phyloP scores from a whole-genome alignment of 2,797 vertebrate genomes.

The Tenualosa ilisha region DNA sequence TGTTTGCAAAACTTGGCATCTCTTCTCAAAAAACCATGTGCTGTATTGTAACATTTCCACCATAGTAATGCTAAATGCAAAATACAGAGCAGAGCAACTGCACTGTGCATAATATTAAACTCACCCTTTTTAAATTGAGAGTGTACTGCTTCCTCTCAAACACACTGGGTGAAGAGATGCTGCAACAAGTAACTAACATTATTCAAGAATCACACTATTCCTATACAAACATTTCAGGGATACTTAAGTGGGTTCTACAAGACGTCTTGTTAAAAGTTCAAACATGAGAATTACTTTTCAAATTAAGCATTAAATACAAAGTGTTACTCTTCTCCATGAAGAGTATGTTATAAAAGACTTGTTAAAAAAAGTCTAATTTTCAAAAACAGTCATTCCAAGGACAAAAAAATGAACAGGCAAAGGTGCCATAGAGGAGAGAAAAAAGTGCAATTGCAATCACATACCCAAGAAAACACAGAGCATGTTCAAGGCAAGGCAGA shows the following conservation, averaged over 20 bases:
- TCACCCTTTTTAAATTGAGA: background rate
- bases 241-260: conserved; percentile 10
- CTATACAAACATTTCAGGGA: background rate
- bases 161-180: background rate
- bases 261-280: conserved; percentile 16
- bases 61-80: conserved; percentile 5
- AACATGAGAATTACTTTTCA: conserved; percentile 14
- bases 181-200: background rate
- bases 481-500: conserved; percentile 41
- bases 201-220: conserved; percentile 10
- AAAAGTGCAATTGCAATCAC: conserved; percentile 67
- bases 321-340: background rate
- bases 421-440: conserved; percentile 43
- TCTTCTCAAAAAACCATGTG: background rate
- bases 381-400: conserved; percentile 63
- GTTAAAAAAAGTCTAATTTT: conserved; percentile 13
- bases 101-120: conserved; percentile 16
- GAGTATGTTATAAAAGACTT: conserved; percentile 21
- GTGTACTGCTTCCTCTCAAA: background rate
- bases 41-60: background rate
- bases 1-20: background rate
- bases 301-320: conserved; percentile 15
- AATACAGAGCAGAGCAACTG: background rate
- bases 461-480: conserved; percentile 40
- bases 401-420: conserved; percentile 41